Percentiles rank a stretch among this genome's conserved stretches.
These are phyloP conservation scores for Aricia artaxerxes DNA, from an alignment of 2,888 invertebrate genomes.

Conservation along the genomic window DNA sequence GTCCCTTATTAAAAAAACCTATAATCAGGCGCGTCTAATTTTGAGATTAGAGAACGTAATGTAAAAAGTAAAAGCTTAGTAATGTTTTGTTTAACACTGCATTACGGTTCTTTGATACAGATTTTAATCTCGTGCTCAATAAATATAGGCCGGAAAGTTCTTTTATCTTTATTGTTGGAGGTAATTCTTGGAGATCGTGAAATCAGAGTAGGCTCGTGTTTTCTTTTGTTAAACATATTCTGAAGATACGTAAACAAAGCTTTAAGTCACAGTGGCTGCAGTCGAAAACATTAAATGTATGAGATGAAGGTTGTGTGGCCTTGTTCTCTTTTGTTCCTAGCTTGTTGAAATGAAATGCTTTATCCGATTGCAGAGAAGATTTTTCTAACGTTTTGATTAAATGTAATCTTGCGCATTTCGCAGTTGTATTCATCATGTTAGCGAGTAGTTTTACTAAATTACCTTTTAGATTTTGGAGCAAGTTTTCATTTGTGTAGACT, in stretches of 20 bases:
- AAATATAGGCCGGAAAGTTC: constrained; percentile 42
- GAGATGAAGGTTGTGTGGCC: constrained; percentile 24
- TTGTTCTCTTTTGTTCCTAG: constrained; percentile 21
- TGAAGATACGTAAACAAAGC: constrained; percentile 37
- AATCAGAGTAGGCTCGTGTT: constrained; percentile 38
- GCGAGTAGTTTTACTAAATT: neutral
- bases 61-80: neutral
- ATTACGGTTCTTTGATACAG: constrained; percentile 35
- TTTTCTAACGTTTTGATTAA: constrained; percentile 20
- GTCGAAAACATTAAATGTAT: constrained; percentile 28
- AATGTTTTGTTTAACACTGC: constrained; percentile 31
- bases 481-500: neutral
- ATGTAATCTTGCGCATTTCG: neutral
- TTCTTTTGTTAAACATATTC: constrained; percentile 40
- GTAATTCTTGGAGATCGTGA: constrained; percentile 40
- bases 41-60: neutral
- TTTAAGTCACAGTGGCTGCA: constrained; percentile 32
- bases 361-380: constrained; percentile 7
- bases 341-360: constrained; percentile 17
- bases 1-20: neutral
- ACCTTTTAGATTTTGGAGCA: neutral
- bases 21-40: neutral
- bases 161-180: constrained; percentile 41
- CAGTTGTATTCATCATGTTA: neutral
- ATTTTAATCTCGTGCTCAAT: constrained; percentile 43